Conservation (phyloP, 2,797 vertebrate species). For the Tiaroga cobitis region DNA sequence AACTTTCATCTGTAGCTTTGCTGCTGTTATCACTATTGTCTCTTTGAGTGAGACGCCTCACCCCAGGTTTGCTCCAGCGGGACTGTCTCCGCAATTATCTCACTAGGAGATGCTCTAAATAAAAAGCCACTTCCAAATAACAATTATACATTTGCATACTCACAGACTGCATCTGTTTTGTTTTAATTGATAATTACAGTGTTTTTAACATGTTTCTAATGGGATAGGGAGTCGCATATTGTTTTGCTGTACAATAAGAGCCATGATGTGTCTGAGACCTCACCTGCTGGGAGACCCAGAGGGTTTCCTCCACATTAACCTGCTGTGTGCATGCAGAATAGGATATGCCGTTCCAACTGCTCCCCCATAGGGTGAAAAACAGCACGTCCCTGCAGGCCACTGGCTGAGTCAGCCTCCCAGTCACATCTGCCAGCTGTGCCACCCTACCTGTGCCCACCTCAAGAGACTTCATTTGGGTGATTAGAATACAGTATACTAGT, state of each 20-base stretch:
- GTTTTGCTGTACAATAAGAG: conserved; percentile 47
- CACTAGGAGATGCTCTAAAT: background rate
- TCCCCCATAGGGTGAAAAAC: conserved; percentile 44
- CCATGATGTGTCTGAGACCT: conserved; percentile 32
- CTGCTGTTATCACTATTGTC: conserved; percentile 3
- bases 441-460: background rate
- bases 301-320: conserved; percentile 45
- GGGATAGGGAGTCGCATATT: background rate
- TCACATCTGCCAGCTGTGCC: conserved; percentile 52
- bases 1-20: background rate
- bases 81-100: conserved; percentile 4
- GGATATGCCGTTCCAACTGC: conserved; percentile 30
- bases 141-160: background rate
- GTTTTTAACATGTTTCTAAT: background rate
- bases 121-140: background rate
- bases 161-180: background rate
- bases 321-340: conserved; percentile 52
- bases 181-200: background rate
- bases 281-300: conserved; percentile 33
- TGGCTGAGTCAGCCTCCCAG: conserved; percentile 41
- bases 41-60: background rate
- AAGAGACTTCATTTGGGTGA: conserved; percentile 25
- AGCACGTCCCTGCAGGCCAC: conserved; percentile 51
- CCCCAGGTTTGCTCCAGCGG: background rate
- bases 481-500: background rate